phyloP scores from a whole-genome alignment of 2,113 vertebrate genomes.

The Rallus limicola region DNA sequence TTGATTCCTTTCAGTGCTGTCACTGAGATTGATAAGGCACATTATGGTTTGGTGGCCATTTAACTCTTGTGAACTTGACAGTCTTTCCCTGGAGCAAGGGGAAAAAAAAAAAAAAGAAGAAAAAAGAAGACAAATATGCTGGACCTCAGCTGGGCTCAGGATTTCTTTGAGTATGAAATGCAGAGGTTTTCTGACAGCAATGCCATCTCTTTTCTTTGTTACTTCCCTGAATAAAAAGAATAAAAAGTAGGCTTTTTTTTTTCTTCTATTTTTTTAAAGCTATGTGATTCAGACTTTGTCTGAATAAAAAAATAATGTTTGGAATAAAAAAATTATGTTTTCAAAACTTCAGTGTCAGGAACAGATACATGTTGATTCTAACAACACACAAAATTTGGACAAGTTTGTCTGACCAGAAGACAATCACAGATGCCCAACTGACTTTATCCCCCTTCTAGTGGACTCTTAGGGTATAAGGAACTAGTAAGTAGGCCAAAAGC shows the following conservation, averaged over 20 bases:
- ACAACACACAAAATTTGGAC: neutral
- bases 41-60: conserved; percentile 25
- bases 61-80: conserved; percentile 30
- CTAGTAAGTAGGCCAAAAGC: neutral
- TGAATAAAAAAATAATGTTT: neutral
- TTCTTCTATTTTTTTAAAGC: neutral
- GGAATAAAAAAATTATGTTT: neutral
- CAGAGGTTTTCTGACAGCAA: neutral
- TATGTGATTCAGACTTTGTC: neutral
- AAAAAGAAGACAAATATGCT: neutral
- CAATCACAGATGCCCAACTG: neutral
- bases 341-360: neutral
- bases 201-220: neutral
- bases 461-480: neutral
- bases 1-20: conserved; percentile 7
- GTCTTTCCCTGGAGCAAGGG: neutral
- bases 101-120: neutral
- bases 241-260: neutral
- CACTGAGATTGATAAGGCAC: conserved; percentile 31
- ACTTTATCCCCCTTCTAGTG: neutral
- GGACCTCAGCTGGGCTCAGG: neutral
- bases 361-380: neutral
- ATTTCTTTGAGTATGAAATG: neutral
- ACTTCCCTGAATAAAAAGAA: neutral
- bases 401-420: neutral